Evolutionary conservation across 2,113 vertebrate genomes (phyloP).

Genomic region (Gymnocephalus cernua): DNA sequence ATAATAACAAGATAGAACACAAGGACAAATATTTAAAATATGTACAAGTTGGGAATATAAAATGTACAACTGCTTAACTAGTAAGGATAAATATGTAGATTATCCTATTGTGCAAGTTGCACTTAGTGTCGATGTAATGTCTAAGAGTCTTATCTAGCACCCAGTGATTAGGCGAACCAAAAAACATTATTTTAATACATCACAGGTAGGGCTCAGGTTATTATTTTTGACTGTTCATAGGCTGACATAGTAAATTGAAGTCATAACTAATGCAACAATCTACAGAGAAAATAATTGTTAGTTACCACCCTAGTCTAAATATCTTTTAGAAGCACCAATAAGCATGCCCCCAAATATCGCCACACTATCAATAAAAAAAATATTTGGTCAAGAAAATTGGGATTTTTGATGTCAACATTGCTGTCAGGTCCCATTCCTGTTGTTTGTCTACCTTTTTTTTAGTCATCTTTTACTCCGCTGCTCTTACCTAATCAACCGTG

Average conservation of each 20-base stretch:
- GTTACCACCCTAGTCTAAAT: background rate
- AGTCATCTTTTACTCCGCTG: background rate
- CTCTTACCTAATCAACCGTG: background rate
- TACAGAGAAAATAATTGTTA: background rate
- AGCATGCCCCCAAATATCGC: accelerated
- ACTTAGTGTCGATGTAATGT: no score
- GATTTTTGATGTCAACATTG: background rate
- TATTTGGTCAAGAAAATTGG: background rate
- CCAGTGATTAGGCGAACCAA: no score
- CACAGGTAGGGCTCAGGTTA: background rate
- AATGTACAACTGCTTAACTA: no score
- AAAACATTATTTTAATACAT: background rate
- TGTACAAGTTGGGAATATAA: no score
- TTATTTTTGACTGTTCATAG: background rate
- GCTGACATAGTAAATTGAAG: background rate
- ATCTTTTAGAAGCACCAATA: background rate
- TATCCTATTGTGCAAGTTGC: no score
- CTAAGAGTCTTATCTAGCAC: no score
- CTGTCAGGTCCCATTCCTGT: background rate
- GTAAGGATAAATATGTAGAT: no score
- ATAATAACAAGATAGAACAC: no score
- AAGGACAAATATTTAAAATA: no score
- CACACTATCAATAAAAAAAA: background rate
- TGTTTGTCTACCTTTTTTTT: background rate
- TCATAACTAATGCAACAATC: background rate